Base-by-base conservation (phyloP, 2,888 invertebrate genomes). In the Myopa tessellatipennis region DNA sequence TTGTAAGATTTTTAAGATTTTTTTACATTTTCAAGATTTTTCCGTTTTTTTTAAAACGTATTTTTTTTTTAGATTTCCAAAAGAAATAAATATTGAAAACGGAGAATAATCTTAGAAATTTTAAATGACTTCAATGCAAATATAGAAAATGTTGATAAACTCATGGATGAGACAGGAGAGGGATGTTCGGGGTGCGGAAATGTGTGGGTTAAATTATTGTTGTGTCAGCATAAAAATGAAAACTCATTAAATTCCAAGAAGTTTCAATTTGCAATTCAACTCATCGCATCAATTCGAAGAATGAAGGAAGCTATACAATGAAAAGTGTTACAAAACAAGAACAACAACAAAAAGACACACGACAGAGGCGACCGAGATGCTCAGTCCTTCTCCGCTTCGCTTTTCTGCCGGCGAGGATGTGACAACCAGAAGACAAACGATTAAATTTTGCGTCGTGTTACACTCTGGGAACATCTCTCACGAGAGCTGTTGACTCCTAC, bases 401-500 rank as follows among this genome's bases (percentile, higher is more conserved):
- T 16, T 55, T 34, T 18, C 58, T 72, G 26, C 38, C 60, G 26
- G 68, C 58, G 34, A 10, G 63, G 84, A 89, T 89, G 89, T 89
- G 88, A 88, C 82, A 89, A 89, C 89, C 89, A 89, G 87, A 86
- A 87, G 89, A 89, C 89, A 89, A 89, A 84, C 82, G 87, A 78
- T 78, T 78, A 55, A 55, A 74, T 76, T 78, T 70, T 74, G 34
- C 60, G 18, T 78, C 61, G 36, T 61, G n/a, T 73, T 71, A 36
- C n/a, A 26, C 10, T 74, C 73, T 68, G 55, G 68, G 16, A 36
- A 74, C 7, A 45, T 55, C 73, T 74, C 34, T 45, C 45, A 34
- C 71, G 34, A 12, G 73, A n/a, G 18, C 67, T 26, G 40, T 65
- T 67, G 50, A 71, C 4, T 50, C 7, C 12, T 52, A 16, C 14